Evolutionary conservation across 2,797 vertebrate genomes (phyloP).

Genomic region (Argya squamiceps): DNA sequence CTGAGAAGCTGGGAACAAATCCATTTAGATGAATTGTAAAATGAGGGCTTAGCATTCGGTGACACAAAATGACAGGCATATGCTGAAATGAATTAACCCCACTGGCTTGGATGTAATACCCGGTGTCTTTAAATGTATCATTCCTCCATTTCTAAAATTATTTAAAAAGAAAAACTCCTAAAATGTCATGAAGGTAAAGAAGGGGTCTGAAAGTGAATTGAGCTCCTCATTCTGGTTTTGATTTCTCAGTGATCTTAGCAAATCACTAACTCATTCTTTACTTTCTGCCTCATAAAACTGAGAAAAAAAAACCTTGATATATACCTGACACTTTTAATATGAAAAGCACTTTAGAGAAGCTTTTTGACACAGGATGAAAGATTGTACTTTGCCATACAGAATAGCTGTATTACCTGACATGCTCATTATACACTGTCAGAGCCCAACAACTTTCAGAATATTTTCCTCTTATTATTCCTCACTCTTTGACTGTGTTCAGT

Average conservation of each 20-base stretch:
- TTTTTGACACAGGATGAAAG: slow-evolving; percentile 59
- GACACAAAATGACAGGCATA: slow-evolving; percentile 29
- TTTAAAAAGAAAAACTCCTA: slow-evolving; percentile 24
- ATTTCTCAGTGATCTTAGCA: slow-evolving; percentile 53
- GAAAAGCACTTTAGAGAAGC: slow-evolving; percentile 62
- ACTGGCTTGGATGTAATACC: slow-evolving; percentile 22
- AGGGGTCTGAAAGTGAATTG: slow-evolving; percentile 10
- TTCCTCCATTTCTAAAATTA: slow-evolving; percentile 24
- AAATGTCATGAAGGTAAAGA: slow-evolving; percentile 4
- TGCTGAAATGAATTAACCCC: slow-evolving; percentile 54
- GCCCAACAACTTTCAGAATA: slow-evolving; percentile 46
- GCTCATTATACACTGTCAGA: slow-evolving; percentile 52
- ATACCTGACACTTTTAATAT: slow-evolving; percentile 55
- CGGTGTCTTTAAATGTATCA: slow-evolving; percentile 21
- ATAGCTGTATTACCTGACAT: slow-evolving; percentile 38
- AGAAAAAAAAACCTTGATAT: slow-evolving; percentile 43
- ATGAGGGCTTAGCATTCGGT: slow-evolving; percentile 14
- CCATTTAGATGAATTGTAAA: slow-evolving; percentile 56
- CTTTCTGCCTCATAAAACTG: slow-evolving; percentile 49
- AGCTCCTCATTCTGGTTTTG: slow-evolving; percentile 31
- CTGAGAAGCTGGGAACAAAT: slow-evolving; percentile 11
- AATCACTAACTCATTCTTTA: slow-evolving; percentile 64
- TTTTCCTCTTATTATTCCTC: slow-evolving; percentile 42
- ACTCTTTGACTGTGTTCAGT: background rate
- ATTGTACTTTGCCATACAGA: slow-evolving; percentile 40